These are phyloP conservation scores for Eustalomyia histrio DNA, from an alignment of 2,888 invertebrate genomes.

Conservation along the genomic window DNA sequence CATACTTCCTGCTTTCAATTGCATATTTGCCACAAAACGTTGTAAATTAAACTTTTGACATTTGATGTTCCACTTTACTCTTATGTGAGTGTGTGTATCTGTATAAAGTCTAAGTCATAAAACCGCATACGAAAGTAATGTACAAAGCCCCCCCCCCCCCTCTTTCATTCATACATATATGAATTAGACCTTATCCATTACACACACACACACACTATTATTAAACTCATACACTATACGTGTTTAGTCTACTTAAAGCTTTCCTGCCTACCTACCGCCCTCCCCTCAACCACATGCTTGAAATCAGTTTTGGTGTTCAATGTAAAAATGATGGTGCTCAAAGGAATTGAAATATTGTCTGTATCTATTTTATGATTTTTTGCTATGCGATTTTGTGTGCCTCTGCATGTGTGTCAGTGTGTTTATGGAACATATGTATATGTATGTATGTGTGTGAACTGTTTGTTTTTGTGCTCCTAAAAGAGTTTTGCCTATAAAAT, in stretches of 20 bases:
- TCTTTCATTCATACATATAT: slow-evolving; percentile 19
- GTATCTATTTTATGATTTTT: slow-evolving; percentile 19
- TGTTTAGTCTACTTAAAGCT: slow-evolving; percentile 43
- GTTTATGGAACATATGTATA: background rate
- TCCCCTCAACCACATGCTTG: slow-evolving; percentile 1
- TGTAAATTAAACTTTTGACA: slow-evolving; percentile 65
- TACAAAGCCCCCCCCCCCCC: background rate
- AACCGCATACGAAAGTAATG: slow-evolving; percentile 48
- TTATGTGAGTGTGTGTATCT: slow-evolving; percentile 7
- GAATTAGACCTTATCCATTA: slow-evolving; percentile 44
- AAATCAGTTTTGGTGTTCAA: slow-evolving; percentile 50
- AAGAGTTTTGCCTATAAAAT: slow-evolving; percentile 35
- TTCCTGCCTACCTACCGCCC: background rate
- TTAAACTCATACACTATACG: background rate
- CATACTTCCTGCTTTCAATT: slow-evolving; percentile 58
- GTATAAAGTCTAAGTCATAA: slow-evolving; percentile 16
- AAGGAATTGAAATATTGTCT: slow-evolving; percentile 54
- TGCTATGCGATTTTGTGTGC: background rate
- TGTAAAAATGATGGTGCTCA: slow-evolving; percentile 49
- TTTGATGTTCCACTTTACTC: slow-evolving; percentile 58
- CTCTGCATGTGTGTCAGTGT: background rate
- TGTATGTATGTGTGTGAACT: background rate
- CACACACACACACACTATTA: slow-evolving; percentile 12
- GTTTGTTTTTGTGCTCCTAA: background rate
- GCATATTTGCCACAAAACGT: slow-evolving; percentile 60